phyloP scores from a whole-genome alignment of 1,140 invertebrate species.

The Drosophila repletoides region DNA sequence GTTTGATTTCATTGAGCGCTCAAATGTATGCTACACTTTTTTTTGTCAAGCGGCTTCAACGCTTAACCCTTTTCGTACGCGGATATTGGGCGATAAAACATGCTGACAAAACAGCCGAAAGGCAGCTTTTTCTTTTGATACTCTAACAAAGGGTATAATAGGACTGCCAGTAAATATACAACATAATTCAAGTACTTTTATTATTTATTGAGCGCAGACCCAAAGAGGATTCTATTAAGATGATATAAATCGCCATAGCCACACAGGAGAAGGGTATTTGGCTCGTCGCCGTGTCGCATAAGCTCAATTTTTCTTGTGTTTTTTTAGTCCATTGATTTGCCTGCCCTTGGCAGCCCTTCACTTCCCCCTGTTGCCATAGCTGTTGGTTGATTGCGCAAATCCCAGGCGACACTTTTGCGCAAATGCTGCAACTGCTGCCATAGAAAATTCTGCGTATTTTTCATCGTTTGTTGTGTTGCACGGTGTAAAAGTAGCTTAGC shows the following conservation, averaged over 20 bases:
- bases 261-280: too few species aligned
- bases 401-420: slow-evolving; percentile 38
- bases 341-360: not conserved
- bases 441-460: slow-evolving; percentile 27
- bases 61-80: too few species aligned
- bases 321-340: slow-evolving; percentile 6
- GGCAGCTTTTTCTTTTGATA: too few species aligned
- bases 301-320: too few species aligned
- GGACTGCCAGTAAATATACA: too few species aligned
- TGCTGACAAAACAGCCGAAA: not conserved
- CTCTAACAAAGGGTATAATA: too few species aligned
- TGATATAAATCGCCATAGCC: too few species aligned
- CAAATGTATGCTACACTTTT: slow-evolving; percentile 8
- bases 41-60: not conserved
- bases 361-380: not conserved
- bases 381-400: slow-evolving; percentile 59
- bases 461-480: slow-evolving; percentile 34
- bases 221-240: too few species aligned
- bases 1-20: slow-evolving; percentile 16
- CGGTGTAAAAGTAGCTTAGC: slow-evolving; percentile 21
- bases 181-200: too few species aligned
- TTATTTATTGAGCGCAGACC: too few species aligned
- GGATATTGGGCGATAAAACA: too few species aligned
- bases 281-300: too few species aligned
- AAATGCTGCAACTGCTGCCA: slow-evolving; percentile 41